A percentile compares a stretch with the other conserved stretches of the same genome.
Conservation (phyloP, 1,140 invertebrate genomes). For the Amphibalanus amphitrite region DNA sequence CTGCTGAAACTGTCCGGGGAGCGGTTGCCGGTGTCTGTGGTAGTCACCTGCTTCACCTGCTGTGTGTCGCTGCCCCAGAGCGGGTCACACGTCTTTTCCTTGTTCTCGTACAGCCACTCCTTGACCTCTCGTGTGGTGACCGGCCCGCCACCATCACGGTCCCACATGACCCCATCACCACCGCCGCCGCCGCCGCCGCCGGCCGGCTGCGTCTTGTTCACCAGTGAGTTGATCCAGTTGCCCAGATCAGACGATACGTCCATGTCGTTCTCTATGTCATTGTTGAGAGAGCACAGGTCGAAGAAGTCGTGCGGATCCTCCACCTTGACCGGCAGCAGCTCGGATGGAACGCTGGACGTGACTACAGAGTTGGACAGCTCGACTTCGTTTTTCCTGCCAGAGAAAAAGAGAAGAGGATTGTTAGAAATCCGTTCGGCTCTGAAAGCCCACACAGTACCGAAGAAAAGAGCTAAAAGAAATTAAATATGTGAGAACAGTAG, state of each 20-base stretch:
- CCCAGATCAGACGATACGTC: background rate
- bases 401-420: background rate
- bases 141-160: background rate
- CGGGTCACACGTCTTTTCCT: background rate
- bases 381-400: conserved; percentile 1
- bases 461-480: too few species aligned
- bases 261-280: conserved; percentile 1
- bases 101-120: background rate
- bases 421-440: too few species aligned
- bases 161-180: background rate
- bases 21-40: background rate
- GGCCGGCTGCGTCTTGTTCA: background rate
- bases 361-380: background rate
- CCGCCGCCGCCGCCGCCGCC: background rate
- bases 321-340: background rate
- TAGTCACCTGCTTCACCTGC: background rate
- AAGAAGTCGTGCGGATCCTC: conserved; percentile 1
- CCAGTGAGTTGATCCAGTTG: background rate
- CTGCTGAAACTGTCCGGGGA: background rate
- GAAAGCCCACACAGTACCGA: too few species aligned
- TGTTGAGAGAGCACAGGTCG: background rate
- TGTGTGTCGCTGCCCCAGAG: conserved; percentile 2
- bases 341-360: background rate
- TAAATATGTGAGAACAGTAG: too few species aligned
- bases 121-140: conserved; percentile 1